Evolutionary conservation across 2,797 vertebrate genomes (phyloP).

Genomic region (Hylomyscus alleni): DNA sequence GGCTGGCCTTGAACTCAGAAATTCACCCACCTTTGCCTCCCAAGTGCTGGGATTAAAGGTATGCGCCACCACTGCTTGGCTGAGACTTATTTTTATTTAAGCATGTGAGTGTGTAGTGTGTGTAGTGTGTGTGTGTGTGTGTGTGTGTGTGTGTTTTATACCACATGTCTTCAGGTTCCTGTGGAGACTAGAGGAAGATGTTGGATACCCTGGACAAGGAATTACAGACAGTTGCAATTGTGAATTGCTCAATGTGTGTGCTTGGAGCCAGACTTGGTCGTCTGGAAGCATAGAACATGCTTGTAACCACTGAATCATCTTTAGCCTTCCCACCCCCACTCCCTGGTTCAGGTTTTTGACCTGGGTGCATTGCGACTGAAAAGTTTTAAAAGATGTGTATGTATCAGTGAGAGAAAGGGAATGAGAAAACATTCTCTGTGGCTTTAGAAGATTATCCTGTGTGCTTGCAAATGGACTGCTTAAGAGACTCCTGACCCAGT

Average conservation of each 20-base stretch:
- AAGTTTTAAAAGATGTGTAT: slow-evolving; percentile 32
- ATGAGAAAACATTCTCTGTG: not conserved
- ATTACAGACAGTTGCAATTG: not conserved
- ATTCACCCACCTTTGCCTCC: too few species aligned
- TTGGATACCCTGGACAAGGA: not conserved
- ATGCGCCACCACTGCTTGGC: too few species aligned
- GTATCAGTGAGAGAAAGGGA: not conserved
- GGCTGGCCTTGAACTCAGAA: too few species aligned
- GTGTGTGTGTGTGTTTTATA: not conserved
- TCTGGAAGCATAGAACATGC: not conserved
- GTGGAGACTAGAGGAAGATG: not conserved
- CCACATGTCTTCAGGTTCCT: not conserved
- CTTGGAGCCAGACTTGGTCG: not conserved
- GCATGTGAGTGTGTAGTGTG: not conserved
- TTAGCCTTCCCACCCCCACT: not conserved
- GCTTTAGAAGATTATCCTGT: slow-evolving; percentile 25
- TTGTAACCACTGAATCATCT: not conserved
- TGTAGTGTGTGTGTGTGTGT: not conserved
- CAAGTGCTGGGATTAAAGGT: too few species aligned
- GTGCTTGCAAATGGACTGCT: not conserved
- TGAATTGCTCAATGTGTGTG: not conserved
- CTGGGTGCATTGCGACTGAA: not conserved
- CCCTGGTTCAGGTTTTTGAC: slow-evolving; percentile 11
- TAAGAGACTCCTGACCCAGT: not conserved
- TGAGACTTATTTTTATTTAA: not conserved